Evolutionary conservation across 1,140 invertebrate species (phyloP), one percentile per base, ranked within the genome.

Genomic region (Copidosoma floridanum): DNA sequence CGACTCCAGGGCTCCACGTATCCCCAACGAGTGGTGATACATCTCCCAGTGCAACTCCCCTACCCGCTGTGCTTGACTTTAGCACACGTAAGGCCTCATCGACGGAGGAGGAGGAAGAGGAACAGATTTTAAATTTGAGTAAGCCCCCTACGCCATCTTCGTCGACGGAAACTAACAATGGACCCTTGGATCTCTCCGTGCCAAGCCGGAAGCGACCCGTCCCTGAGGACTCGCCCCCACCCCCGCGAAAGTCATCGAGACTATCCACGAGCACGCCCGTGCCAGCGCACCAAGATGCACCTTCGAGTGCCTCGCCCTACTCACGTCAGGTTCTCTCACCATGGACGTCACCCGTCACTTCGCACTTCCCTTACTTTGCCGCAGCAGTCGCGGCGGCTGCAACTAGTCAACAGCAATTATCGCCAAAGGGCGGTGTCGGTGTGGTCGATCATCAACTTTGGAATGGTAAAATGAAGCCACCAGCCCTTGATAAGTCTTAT

Each of bases 391-490:
- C 87, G 16, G 88, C 88, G 3, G 81, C 82, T 40, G 85, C 88
- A 59, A 88, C 88, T 74, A 80, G 77, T 79, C 78, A 80, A 65
- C 77, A 79, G 57, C 79, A 91, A 1, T 91, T 89, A 21, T 88
- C 89, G 1, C 89, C 90, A 65, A 86, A 86, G 24, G 85, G 83
- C 26, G 71, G 82, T 35, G 81, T 65, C 11, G 70, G 73, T 1
- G 71, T 74, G 5, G 74, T 74, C 44, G 74, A 81, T 54, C 75
- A 80, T 56, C 81, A 83, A 37, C 82, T 91, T 24, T 92, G 90
- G 91, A 92, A 92, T 71, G 90, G 90, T 29, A 92, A 91, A 77
- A 79, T 87, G 63, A 91, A 92, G 70, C 83, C 89, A 61, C 81
- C 82, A 2, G 82, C 85, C 2, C 59, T 81, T 21, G 79, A 82